These are phyloP conservation scores for Orthosia cruda DNA, from an alignment of 2,888 invertebrate genomes.

Conservation along the genomic window DNA sequence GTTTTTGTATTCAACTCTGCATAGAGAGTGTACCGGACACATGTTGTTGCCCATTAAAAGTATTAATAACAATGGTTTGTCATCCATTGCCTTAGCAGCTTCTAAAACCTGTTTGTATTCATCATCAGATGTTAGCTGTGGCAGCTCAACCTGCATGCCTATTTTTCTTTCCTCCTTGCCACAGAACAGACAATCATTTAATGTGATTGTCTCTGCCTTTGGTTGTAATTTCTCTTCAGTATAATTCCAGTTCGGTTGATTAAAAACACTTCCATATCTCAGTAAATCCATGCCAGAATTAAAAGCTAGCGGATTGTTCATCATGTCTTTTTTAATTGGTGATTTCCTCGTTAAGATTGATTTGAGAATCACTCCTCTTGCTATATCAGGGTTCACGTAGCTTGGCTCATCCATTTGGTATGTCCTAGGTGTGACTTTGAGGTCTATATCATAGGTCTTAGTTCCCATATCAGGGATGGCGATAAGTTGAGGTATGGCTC, in stretches of 20 bases:
- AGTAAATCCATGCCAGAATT: constrained; percentile 35
- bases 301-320: constrained; percentile 19
- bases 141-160: constrained; percentile 18
- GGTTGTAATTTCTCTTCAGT: not conserved
- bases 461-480: constrained; percentile 19
- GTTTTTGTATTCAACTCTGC: constrained; percentile 32
- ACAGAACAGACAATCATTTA: constrained; percentile 36
- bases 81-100: constrained; percentile 15
- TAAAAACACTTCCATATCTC: constrained; percentile 15
- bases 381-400: constrained; percentile 41
- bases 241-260: constrained; percentile 12
- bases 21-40: constrained; percentile 18
- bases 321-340: constrained; percentile 42
- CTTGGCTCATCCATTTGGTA: constrained; percentile 31
- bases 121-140: not conserved
- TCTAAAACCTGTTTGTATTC: constrained; percentile 4
- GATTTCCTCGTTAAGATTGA: constrained; percentile 48
- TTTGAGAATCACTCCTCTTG: constrained; percentile 31
- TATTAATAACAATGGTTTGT: constrained; percentile 16
- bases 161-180: constrained; percentile 22
- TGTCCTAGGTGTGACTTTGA: constrained; percentile 18
- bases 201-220: not conserved
- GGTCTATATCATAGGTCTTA: constrained; percentile 6
- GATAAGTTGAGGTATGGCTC: constrained; percentile 25
- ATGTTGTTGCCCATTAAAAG: not conserved